phyloP scores from a whole-genome alignment of 2,888 invertebrate species.

The Pyrgus malvae region DNA sequence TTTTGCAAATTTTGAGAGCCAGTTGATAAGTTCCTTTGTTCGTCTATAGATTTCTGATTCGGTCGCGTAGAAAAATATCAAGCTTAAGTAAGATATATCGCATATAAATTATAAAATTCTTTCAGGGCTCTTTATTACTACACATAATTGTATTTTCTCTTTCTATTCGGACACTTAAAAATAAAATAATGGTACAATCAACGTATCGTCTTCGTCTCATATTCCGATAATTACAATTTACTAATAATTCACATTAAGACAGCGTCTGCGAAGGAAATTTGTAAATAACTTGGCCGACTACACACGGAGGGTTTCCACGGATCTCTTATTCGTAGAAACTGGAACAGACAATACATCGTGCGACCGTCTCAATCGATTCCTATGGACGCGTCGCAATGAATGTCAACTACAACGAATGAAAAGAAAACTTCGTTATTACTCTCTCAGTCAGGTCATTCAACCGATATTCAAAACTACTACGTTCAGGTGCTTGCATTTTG shows the following conservation, averaged over 20 bases:
- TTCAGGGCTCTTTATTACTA: too few species aligned
- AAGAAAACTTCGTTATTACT: slow-evolving; percentile 26
- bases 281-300: slow-evolving; percentile 38
- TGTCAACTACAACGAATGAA: slow-evolving; percentile 26
- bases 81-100: too few species aligned
- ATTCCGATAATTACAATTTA: slow-evolving; percentile 5
- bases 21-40: too few species aligned
- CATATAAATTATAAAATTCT: too few species aligned
- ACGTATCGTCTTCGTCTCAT: too few species aligned
- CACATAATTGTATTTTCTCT: too few species aligned
- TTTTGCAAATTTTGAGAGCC: too few species aligned
- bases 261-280: slow-evolving; percentile 30
- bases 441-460: slow-evolving; percentile 24
- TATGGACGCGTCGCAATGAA: slow-evolving; percentile 22
- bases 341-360: slow-evolving; percentile 51
- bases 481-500: too few species aligned
- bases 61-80: too few species aligned
- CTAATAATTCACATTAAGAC: slow-evolving; percentile 28
- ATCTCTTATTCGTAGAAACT: slow-evolving; percentile 43
- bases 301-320: slow-evolving; percentile 43
- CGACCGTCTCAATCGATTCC: slow-evolving; percentile 42
- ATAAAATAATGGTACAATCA: too few species aligned
- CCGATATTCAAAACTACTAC: slow-evolving; percentile 21
- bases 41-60: too few species aligned
- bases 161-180: too few species aligned